phyloP scores from a whole-genome alignment of 2,113 vertebrate species.

The Rhipidura dahli region DNA sequence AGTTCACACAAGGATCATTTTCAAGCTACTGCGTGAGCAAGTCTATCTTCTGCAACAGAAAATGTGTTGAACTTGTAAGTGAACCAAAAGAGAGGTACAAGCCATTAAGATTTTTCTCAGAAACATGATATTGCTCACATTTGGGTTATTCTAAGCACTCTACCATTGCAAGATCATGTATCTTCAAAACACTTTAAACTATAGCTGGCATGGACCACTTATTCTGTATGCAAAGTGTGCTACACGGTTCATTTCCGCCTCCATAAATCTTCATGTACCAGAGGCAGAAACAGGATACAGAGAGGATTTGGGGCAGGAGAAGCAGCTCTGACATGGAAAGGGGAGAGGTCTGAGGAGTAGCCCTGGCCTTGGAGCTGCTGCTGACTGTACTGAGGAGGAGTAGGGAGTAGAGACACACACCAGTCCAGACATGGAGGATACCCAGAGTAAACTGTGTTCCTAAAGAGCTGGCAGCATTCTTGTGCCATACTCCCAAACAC shows the following conservation, averaged over 20 bases:
- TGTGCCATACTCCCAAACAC: accelerated
- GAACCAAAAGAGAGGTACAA: neutral
- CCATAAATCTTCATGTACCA: neutral
- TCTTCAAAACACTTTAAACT: neutral
- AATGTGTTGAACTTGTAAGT: neutral
- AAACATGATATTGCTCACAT: neutral
- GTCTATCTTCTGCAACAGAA: neutral
- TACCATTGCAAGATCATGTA: neutral
- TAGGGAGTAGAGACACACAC: neutral
- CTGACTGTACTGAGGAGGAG: neutral
- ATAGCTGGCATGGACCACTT: neutral
- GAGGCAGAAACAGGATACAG: neutral
- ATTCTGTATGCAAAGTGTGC: neutral
- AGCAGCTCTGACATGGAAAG: neutral
- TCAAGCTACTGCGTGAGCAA: neutral
- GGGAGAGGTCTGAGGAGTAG: neutral
- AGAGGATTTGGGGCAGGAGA: neutral
- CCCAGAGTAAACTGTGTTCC: neutral
- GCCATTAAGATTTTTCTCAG: neutral
- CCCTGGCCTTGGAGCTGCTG: neutral
- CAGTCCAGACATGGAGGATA: accelerated
- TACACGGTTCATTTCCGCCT: neutral
- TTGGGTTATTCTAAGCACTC: neutral
- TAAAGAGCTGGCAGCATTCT: neutral
- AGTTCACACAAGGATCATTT: neutral